Conservation (phyloP, 2,888 invertebrate genomes). For the Oscheius sp. region DNA sequence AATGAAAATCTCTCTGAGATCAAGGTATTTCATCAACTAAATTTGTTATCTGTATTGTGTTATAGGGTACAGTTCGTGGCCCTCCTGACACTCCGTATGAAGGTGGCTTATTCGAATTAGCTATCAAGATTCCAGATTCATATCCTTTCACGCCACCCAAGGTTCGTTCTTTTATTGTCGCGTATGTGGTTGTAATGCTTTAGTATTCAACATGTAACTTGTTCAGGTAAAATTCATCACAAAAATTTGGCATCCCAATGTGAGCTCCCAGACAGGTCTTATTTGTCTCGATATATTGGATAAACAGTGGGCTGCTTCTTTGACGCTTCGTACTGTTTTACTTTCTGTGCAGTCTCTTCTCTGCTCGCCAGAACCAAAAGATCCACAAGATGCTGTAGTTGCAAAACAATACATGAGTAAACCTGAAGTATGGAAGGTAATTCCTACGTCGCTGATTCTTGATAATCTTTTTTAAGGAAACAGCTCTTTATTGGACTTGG, state of each 20-base stretch:
- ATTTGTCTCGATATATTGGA: constrained; percentile 98
- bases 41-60: background rate
- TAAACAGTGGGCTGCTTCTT: constrained; percentile 88
- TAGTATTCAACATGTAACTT: too few relatives aligned
- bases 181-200: too few relatives aligned
- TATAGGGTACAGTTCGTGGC: constrained; percentile 82
- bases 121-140: constrained; percentile 97
- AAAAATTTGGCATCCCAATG: constrained; percentile 99
- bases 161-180: too few relatives aligned
- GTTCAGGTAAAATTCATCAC: constrained; percentile 91
- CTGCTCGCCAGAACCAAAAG: constrained; percentile 77
- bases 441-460: background rate
- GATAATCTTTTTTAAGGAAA: constrained; percentile 76
- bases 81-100: constrained; percentile 98
- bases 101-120: constrained; percentile 91
- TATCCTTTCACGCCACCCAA: constrained; percentile 99
- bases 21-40: constrained; percentile 78
- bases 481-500: constrained; percentile 95
- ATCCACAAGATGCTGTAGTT: constrained; percentile 86
- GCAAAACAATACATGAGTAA: constrained; percentile 95
- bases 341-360: constrained; percentile 93
- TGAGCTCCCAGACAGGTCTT: constrained; percentile 93
- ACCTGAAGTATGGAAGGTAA: constrained; percentile 83
- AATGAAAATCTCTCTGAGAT: constrained; percentile 92
- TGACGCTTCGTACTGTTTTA: constrained; percentile 94